A percentile compares a stretch with the other conserved stretches of the same genome.
These are phyloP conservation scores for Onthophagus sagittarius DNA, from an alignment of 2,888 invertebrate genomes.

Conservation along the genomic window DNA sequence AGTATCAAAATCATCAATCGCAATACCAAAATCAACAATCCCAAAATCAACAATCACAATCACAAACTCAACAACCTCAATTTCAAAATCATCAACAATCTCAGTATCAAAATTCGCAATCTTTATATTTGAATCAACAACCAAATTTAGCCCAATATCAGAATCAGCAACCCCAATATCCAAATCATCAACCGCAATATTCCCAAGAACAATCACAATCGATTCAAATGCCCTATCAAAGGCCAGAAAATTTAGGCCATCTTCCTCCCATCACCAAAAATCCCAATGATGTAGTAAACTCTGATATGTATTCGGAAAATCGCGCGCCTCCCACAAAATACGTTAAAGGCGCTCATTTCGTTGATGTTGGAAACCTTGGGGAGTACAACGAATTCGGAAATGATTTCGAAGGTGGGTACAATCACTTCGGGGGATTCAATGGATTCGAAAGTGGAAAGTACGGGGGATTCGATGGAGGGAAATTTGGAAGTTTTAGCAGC, in stretches of 20 bases:
- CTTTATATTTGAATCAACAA: neutral
- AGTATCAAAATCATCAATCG: neutral
- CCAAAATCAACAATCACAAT: neutral
- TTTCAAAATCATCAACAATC: neutral
- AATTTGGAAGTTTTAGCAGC: neutral
- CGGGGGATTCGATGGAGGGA: neutral
- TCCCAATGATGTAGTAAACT: neutral
- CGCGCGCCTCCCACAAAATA: neutral
- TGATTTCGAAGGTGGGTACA: neutral
- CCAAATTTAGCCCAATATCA: neutral
- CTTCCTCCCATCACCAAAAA: neutral
- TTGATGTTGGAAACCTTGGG: neutral
- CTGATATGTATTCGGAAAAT: neutral
- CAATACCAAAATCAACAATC: neutral
- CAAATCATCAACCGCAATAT: neutral
- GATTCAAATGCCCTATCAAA: neutral
- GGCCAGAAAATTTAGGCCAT: neutral
- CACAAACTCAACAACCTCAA: neutral
- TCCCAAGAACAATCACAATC: conserved; percentile 2
- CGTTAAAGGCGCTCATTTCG: neutral
- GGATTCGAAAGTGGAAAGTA: neutral
- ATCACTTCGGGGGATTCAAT: neutral
- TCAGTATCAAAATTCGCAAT: neutral
- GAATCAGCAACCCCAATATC: neutral
- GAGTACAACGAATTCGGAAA: neutral